Evolutionary conservation across 2,113 vertebrate species (phyloP).

Genomic region (Corydoras maculifer): DNA sequence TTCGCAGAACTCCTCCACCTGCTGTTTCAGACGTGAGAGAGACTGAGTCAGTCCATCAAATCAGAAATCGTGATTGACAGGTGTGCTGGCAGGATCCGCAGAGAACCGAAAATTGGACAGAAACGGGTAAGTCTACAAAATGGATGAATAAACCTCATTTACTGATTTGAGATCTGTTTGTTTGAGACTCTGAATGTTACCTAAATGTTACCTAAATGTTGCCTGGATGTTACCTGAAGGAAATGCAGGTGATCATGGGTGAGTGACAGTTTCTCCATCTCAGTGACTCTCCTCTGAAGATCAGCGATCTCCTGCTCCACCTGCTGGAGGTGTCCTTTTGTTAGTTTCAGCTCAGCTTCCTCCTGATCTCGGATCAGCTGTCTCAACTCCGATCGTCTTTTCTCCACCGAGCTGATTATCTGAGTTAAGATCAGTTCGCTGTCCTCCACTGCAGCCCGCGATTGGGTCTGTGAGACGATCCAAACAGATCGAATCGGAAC

Average conservation of each 20-base stretch:
- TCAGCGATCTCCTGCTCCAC: background rate
- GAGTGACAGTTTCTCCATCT: background rate
- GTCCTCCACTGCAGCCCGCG: conserved; percentile 7
- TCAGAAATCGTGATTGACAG: background rate
- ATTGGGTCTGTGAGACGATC: no score
- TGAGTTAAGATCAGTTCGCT: background rate
- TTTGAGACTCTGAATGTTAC: background rate
- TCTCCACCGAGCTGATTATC: background rate
- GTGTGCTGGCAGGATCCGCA: background rate
- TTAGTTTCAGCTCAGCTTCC: background rate
- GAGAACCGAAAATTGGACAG: background rate
- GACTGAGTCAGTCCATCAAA: background rate
- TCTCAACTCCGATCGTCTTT: background rate
- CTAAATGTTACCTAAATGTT: background rate
- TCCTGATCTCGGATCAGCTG: background rate
- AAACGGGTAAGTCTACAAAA: background rate
- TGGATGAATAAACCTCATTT: background rate
- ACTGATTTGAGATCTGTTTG: background rate
- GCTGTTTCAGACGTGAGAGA: background rate
- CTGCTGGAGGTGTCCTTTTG: background rate
- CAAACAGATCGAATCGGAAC: no score
- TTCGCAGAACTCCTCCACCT: background rate
- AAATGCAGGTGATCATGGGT: background rate
- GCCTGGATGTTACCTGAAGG: background rate
- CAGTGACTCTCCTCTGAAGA: background rate